Conservation (phyloP, 2,888 invertebrate genomes). For the Hylaea fasciaria region DNA sequence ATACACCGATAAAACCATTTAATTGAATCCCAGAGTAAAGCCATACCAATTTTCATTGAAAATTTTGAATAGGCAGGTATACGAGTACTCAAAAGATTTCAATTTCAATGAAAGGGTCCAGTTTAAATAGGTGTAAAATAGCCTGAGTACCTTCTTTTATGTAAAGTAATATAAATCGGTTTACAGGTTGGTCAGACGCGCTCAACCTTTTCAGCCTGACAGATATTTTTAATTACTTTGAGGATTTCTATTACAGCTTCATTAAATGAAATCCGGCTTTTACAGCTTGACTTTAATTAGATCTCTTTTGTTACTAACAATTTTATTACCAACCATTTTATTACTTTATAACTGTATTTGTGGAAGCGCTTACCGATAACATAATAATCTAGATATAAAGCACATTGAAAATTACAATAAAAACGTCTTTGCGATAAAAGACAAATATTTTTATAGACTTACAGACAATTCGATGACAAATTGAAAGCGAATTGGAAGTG, state of each 20-base stretch:
- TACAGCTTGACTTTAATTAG: neutral
- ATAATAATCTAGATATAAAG: too few relatives aligned
- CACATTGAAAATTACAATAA: too few relatives aligned
- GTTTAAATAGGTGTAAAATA: constrained; percentile 9
- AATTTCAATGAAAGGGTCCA: constrained; percentile 8
- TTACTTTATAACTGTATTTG: neutral
- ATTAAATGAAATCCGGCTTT: constrained; percentile 2
- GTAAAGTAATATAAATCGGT: constrained; percentile 16
- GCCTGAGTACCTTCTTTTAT: constrained; percentile 9
- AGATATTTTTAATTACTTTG: constrained; percentile 20
- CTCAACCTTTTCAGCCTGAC: constrained; percentile 9
- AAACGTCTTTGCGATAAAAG: too few relatives aligned
- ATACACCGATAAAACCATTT: constrained; percentile 25
- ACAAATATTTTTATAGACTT: too few relatives aligned
- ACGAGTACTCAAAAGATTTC: constrained; percentile 11
- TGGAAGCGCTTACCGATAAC: too few relatives aligned
- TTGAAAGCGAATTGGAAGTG: too few relatives aligned
- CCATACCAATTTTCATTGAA: constrained; percentile 16
- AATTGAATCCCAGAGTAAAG: constrained; percentile 27
- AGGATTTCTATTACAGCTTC: constrained; percentile 9
- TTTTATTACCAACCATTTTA: neutral
- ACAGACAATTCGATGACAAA: too few relatives aligned
- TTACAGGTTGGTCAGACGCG: constrained; percentile 1
- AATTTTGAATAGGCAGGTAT: constrained; percentile 14
- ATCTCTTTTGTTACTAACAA: neutral